Base-by-base conservation (phyloP, 2,888 invertebrate species). In the Dichetophora obliterata region DNA sequence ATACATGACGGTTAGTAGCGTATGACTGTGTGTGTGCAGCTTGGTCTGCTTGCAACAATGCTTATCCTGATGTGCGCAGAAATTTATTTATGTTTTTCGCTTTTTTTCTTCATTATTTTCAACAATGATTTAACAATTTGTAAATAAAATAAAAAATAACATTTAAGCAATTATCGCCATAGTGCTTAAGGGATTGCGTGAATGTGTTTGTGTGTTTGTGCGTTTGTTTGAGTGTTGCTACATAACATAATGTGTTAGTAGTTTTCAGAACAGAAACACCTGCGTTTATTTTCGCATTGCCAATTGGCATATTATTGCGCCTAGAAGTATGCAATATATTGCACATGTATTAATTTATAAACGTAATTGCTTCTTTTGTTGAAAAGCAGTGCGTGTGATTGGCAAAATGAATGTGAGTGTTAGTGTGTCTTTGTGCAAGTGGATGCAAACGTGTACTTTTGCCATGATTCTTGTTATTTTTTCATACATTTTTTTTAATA, bases 91-190 rank as follows among this genome's bases (percentile, higher is more conserved):
- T 37, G 34, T 37, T 52, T n/a, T 48, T 68, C 11, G 16, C 14
- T 31, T n/a, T 9, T 68, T 68, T 8, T 16, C 2, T 61, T 11
- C 5, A 31, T 66, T 22, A 24, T 48, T 66, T 48, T 48, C 22
- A 66, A 37, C 31, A 68, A 50, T 19, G 22, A 73, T 61, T 73
- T 61, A 65, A 66, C 34, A 48, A 68, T 75, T 75, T 75, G 52
- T 75, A 22, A 75, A 75, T 75, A 59, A 71, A 75, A 71, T 43
- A 43, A 43, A 43, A 43, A 43, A 70, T 59, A 57, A 59, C 43
- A 68, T 61, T 75, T 22, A 75, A 66, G 68, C 75, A 66, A 75
- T 75, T 75, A 57, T 54, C 75, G 52, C 75, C n/a, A 43, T n/a
- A 61, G 34, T 59, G 74, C 68, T 1, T 22, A 52, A 68, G 27